Evolutionary conservation across 2,888 invertebrate genomes (phyloP), one percentile per base, ranked within the genome.

Genomic region (Apodemia zela): DNA sequence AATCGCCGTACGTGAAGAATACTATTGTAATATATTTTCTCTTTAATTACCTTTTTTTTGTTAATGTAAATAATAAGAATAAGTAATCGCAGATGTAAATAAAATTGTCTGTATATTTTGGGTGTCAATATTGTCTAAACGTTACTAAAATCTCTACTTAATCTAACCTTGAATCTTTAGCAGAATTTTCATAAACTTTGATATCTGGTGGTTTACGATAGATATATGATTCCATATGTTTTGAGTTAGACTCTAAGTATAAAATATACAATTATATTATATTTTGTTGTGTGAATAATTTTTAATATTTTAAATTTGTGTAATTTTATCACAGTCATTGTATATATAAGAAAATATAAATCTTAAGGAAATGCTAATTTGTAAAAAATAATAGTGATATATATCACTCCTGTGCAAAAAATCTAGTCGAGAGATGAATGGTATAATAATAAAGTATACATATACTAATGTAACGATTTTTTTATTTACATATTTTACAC

Each of bases 341-440:
- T 54, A 25, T 54, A 54, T 15, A 54, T 49, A 18, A 54, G 7
- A 15, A 51, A 51, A 45, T 62, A 58, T 58, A n/a, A n/a, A 0
- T 33, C 15, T 62, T 62, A 58, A 62, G 62, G 21, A 58, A 63
- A 47, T 60, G 42, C 42, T 42, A 42, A 42, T 38, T 21, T 60
- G 60, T 59, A 59, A 80, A 85, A 86, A 86, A 84, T 81, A 81
- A 88, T 88, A 88, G 84, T 84, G 83, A 85, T 78, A 42, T 15
- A 42, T 42, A 85, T 76, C 81, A 80, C 81, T 85, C 81, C 81
- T 87, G 89, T 90, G 90, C 89, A 90, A 90, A 89, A 72, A 84
- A 81, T 90, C 91, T 91, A 91, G 91, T 91, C 91, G 87, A 84
- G 77, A 88, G 80, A 87, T 86, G 79, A 84, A 85, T 85, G 82